A percentile compares a stretch with the other conserved stretches of the same genome.
Conservation (phyloP, 2,888 invertebrate species). For the Spatulosminthurus flaviceps region DNA sequence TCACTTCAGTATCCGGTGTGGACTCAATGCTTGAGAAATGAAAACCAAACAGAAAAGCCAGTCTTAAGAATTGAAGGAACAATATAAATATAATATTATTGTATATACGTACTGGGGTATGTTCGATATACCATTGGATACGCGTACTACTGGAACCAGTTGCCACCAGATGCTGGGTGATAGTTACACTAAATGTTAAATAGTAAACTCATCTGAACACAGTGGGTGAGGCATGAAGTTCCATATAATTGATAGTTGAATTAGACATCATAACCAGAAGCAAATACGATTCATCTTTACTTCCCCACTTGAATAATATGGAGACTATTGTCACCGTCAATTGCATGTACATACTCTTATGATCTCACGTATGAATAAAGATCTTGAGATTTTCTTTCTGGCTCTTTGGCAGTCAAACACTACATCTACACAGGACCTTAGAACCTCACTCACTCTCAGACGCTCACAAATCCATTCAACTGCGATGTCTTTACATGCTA, state of each 20-base stretch:
- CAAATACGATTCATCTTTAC: slow-evolving; percentile 29
- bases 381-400: slow-evolving; percentile 19
- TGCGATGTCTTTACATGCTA: neutral
- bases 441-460: neutral
- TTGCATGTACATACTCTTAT: slow-evolving; percentile 25
- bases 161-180: too few species aligned
- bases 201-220: too few species aligned
- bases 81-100: too few species aligned
- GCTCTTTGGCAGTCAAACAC: slow-evolving; percentile 11
- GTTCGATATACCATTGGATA: too few species aligned
- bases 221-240: too few species aligned
- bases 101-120: too few species aligned
- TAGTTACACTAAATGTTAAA: too few species aligned
- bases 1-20: slow-evolving; percentile 31
- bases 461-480: neutral
- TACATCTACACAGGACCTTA: neutral
- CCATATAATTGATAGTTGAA: neutral
- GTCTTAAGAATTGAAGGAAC: too few species aligned
- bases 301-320: slow-evolving; percentile 8
- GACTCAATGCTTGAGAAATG: slow-evolving; percentile 5
- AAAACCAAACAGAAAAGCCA: neutral
- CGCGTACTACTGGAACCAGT: too few species aligned
- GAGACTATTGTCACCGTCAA: slow-evolving; percentile 13
- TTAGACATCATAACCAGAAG: slow-evolving; percentile 35
- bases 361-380: slow-evolving; percentile 12